Evolutionary conservation across 2,888 invertebrate species (phyloP).

Genomic region (Trissolcus brochymenae): DNA sequence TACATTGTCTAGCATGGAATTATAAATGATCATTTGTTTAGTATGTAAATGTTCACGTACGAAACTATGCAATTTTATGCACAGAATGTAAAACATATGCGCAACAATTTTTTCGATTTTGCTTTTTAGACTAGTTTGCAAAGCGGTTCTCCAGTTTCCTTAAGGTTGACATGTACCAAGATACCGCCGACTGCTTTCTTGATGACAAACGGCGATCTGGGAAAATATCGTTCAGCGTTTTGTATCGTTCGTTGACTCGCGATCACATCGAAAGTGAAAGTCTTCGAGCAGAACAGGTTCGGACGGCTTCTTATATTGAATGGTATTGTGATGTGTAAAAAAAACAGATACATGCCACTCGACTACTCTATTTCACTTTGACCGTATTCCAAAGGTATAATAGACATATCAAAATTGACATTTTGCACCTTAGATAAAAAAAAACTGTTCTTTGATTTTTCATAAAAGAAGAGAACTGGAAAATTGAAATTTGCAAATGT

Average conservation of each 20-base stretch:
- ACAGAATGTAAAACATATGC: too few relatives aligned
- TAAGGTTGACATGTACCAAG: not conserved
- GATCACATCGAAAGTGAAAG: conserved; percentile 67
- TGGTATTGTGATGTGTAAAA: conserved; percentile 41
- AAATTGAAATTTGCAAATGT: too few relatives aligned
- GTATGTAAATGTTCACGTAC: too few relatives aligned
- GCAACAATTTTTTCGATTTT: too few relatives aligned
- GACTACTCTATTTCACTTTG: conserved; percentile 34
- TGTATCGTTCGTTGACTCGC: conserved; percentile 56
- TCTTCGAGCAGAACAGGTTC: conserved; percentile 59
- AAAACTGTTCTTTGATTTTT: too few relatives aligned
- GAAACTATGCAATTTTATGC: too few relatives aligned
- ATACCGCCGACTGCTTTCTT: conserved; percentile 12
- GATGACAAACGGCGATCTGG: conserved; percentile 32
- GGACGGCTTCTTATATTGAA: conserved; percentile 38
- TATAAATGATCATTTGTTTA: too few relatives aligned
- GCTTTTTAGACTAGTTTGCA: too few relatives aligned
- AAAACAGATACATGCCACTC: conserved; percentile 29
- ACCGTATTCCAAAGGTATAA: conserved; percentile 14
- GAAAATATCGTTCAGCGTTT: conserved; percentile 52
- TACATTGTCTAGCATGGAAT: too few relatives aligned
- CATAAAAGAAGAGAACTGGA: too few relatives aligned
- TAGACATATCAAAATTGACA: too few relatives aligned
- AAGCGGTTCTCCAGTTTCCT: not conserved
- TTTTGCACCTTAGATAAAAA: too few relatives aligned